Percentiles rank a stretch among this genome's conserved stretches.
Conservation (phyloP, 2,888 invertebrate species). For the Entomobrya multifasciata region DNA sequence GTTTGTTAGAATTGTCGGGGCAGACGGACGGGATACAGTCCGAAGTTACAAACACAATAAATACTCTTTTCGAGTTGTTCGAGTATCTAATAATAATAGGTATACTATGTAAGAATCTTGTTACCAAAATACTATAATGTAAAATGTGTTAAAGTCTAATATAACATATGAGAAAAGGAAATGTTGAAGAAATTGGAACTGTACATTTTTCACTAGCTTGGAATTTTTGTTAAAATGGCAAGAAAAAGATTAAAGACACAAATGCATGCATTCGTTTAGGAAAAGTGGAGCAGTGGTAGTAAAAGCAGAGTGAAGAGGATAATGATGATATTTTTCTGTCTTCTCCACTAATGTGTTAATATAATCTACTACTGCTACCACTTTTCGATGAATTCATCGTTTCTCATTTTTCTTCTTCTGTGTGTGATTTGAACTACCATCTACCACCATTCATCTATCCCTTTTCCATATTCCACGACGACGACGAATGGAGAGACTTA, state of each 20-base stretch:
- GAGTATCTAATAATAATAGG: too few species aligned
- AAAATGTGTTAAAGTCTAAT: too few species aligned
- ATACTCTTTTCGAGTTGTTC: too few species aligned
- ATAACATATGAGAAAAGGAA: too few species aligned
- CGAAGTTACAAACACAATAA: too few species aligned
- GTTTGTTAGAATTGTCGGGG: too few species aligned
- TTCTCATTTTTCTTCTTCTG: slow-evolving; percentile 30
- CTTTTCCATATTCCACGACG: background rate
- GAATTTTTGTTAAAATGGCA: slow-evolving; percentile 12
- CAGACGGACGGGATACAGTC: too few species aligned
- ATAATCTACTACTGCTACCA: slow-evolving; percentile 53
- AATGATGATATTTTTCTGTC: slow-evolving; percentile 23
- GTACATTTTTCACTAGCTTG: too few species aligned
- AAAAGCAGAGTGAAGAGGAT: slow-evolving; percentile 27
- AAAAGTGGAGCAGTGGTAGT: background rate
- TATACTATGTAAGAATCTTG: too few species aligned
- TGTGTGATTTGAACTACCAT: background rate
- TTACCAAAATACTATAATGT: too few species aligned
- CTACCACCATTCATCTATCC: slow-evolving; percentile 23
- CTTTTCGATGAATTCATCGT: slow-evolving; percentile 39
- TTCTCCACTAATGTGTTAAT: slow-evolving; percentile 37
- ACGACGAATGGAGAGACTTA: slow-evolving; percentile 19
- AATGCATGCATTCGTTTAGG: background rate
- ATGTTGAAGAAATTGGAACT: too few species aligned
- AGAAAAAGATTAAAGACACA: background rate